Percentiles rank a stretch among this genome's conserved stretches.
Conservation (phyloP, 2,113 vertebrate species). For the Arvicanthis niloticus region DNA sequence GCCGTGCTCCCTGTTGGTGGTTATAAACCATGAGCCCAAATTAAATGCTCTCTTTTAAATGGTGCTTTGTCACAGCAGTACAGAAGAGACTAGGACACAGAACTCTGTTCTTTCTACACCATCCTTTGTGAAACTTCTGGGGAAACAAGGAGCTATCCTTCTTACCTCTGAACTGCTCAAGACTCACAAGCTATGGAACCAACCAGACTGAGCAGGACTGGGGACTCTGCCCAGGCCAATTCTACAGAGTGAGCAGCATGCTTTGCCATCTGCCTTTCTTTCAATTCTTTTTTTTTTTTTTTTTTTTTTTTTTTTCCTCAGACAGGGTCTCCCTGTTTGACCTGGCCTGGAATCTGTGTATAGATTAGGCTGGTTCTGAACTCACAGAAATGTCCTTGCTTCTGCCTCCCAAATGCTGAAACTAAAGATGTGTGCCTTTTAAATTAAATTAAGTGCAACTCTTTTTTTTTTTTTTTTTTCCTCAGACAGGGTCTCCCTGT, state of each 20-base stretch:
- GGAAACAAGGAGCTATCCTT: too few species aligned
- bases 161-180: not conserved
- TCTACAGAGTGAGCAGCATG: not conserved
- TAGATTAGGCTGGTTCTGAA: not conserved
- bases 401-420: not conserved
- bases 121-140: not conserved
- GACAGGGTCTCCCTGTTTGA: not conserved
- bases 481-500: not conserved
- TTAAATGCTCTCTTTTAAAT: not conserved
- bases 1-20: not conserved
- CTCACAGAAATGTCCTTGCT: not conserved
- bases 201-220: not conserved
- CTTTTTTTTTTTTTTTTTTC: not conserved
- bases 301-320: too few species aligned
- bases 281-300: not conserved
- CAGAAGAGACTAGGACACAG: not conserved
- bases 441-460: not conserved
- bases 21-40: not conserved
- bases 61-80: not conserved
- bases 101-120: not conserved
- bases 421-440: not conserved
- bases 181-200: not conserved
- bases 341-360: not conserved
- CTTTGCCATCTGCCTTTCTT: not conserved
- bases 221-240: not conserved